phyloP scores from a whole-genome alignment of 2,113 vertebrate genomes.

The Mesembrinibis cayennensis region DNA sequence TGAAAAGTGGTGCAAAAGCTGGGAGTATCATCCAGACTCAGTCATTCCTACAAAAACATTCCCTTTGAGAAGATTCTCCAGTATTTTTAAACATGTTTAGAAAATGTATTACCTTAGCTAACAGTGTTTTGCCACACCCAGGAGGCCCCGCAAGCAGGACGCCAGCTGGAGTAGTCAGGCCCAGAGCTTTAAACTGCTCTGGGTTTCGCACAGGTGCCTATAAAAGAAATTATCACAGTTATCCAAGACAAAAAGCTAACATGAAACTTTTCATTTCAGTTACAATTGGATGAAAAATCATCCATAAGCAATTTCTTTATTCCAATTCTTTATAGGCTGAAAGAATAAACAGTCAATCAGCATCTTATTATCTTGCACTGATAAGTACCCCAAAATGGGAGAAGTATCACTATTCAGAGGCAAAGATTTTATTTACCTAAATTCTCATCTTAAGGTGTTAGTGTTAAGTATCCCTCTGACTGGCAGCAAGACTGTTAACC shows the following conservation, averaged over 20 bases:
- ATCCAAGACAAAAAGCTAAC: not conserved
- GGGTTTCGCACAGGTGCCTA: conserved; percentile 91
- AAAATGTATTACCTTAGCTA: conserved; percentile 86
- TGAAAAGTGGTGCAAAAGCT: not conserved
- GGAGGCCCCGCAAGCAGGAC: conserved; percentile 93
- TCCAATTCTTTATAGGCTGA: not conserved
- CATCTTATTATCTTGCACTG: not conserved
- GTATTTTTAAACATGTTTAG: not conserved
- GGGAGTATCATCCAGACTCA: not conserved
- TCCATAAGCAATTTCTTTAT: not conserved
- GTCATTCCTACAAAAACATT: not conserved
- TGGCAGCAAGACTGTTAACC: not conserved
- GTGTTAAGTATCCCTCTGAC: not conserved
- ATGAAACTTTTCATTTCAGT: not conserved
- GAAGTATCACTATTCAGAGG: not conserved
- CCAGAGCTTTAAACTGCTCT: conserved; percentile 87
- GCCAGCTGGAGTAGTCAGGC: conserved; percentile 88
- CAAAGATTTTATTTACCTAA: not conserved
- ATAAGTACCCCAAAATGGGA: not conserved
- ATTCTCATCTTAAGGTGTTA: not conserved
- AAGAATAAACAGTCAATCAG: not conserved
- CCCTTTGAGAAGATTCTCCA: not conserved
- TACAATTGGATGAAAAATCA: not conserved
- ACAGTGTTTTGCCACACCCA: conserved; percentile 93
- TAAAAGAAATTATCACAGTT: not conserved